These are phyloP conservation scores for Emys orbicularis DNA, from an alignment of 2,797 vertebrate genomes.

Conservation along the genomic window DNA sequence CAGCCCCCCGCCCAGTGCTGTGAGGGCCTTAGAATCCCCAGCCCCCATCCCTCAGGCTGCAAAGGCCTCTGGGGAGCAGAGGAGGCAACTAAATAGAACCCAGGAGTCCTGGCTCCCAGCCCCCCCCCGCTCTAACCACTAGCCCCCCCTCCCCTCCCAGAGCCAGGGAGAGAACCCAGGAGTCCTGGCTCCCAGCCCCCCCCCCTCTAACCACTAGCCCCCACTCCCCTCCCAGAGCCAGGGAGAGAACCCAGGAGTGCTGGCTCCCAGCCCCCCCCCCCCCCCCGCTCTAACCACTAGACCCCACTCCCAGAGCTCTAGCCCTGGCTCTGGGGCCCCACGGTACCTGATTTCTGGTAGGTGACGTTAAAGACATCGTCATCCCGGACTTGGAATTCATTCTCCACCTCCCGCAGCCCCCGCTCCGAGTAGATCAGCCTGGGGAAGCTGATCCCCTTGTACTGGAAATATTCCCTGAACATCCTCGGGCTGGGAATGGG, in stretches of 20 bases:
- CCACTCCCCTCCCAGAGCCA: no score
- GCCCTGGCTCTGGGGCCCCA: not conserved
- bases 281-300: not conserved
- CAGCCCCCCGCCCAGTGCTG: not conserved
- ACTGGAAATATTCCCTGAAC: slow-evolving; percentile 66
- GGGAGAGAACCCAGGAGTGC: no score
- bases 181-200: not conserved
- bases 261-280: no score
- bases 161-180: no score
- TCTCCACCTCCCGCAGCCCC: slow-evolving; percentile 59
- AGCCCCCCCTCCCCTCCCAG: no score
- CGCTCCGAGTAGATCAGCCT: slow-evolving; percentile 54
- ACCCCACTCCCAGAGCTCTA: not conserved
- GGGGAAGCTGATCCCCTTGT: slow-evolving; percentile 77
- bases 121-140: no score
- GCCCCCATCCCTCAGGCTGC: not conserved
- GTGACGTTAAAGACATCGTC: slow-evolving; percentile 79
- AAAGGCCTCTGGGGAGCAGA: not conserved
- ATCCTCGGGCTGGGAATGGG: slow-evolving; percentile 3
- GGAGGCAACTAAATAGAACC: not conserved
- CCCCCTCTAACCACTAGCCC: no score
- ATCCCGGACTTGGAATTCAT: slow-evolving; percentile 61
- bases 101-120: no score
- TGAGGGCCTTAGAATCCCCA: no score
- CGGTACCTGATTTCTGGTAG: slow-evolving; percentile 81